Evolutionary conservation across 2,797 vertebrate genomes (phyloP).

Genomic region (Enteromius anoplus): DNA sequence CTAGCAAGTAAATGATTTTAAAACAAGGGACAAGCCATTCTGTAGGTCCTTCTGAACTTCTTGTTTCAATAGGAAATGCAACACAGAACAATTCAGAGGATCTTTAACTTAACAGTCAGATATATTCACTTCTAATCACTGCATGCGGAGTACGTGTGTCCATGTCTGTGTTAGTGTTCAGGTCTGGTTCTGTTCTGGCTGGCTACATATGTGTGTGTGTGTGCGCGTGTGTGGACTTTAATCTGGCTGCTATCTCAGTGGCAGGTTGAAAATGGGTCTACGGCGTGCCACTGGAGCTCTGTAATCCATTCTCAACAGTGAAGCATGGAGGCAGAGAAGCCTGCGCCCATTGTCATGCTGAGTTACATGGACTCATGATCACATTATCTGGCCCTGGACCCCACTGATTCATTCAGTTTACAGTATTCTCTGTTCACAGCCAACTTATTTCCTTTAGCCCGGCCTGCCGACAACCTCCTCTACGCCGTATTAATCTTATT

Average conservation of each 20-base stretch:
- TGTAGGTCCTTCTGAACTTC: not conserved
- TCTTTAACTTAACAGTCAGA: not conserved
- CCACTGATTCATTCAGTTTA: conserved; percentile 98
- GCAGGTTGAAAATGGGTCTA: conserved; percentile 79
- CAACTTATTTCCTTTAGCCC: conserved; percentile 91
- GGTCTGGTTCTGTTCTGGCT: conserved; percentile 54
- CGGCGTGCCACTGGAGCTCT: conserved; percentile 78
- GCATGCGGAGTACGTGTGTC: conserved; percentile 29
- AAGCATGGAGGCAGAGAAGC: conserved; percentile 83
- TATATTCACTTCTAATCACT: not conserved
- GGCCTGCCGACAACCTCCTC: conserved; percentile 96
- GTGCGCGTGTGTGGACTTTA: conserved; percentile 61
- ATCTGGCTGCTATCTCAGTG: conserved; percentile 77
- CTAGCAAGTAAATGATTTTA: not conserved
- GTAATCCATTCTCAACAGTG: conserved; percentile 97
- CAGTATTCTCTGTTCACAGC: conserved; percentile 89
- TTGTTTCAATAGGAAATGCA: not conserved
- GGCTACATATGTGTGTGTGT: conserved; percentile 38
- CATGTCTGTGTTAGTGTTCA: conserved; percentile 28
- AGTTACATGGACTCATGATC: conserved; percentile 97
- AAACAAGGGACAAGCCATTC: not conserved
- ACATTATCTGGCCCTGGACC: conserved; percentile 96
- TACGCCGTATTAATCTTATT: conserved; percentile 99
- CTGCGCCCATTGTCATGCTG: conserved; percentile 91
- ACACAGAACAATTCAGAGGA: not conserved